Conservation (phyloP, 1,140 invertebrate genomes). For the Musca vetustissima region DNA sequence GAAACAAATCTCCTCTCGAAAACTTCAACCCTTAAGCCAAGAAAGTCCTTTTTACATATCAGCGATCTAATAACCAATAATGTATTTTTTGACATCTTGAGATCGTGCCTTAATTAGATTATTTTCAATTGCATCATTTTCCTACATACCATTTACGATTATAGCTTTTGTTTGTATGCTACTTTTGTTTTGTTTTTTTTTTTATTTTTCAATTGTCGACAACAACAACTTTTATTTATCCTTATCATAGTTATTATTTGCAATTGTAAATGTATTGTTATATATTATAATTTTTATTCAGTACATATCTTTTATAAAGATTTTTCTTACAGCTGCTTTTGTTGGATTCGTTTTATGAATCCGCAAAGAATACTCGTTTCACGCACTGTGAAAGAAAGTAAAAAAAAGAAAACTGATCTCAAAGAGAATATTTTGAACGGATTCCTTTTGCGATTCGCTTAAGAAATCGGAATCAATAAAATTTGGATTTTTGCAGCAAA, state of each 20-base stretch:
- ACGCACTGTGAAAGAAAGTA: background rate
- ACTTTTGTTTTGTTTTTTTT: background rate
- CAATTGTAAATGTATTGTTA: too few relatives aligned
- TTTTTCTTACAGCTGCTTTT: constrained; percentile 17
- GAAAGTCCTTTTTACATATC: too few relatives aligned
- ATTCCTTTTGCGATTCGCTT: background rate
- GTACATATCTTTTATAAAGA: constrained; percentile 21
- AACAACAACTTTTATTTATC: constrained; percentile 8
- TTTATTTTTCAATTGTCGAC: constrained; percentile 10
- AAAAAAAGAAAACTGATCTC: background rate
- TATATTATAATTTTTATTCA: background rate
- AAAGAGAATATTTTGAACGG: background rate
- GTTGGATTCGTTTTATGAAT: constrained; percentile 25
- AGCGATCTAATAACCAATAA: too few relatives aligned
- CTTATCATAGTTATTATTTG: too few relatives aligned
- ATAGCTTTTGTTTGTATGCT: constrained; percentile 13
- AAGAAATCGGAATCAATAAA: constrained; percentile 9
- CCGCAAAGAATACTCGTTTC: background rate
- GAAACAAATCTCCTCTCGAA: background rate
- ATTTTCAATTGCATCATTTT: background rate
- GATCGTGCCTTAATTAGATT: constrained; percentile 8
- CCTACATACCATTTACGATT: too few relatives aligned
- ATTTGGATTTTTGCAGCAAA: constrained; percentile 12
- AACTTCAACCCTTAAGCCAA: background rate
- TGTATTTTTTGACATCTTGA: background rate